These are phyloP conservation scores for Megaceryle alcyon DNA, from an alignment of 2,797 vertebrate genomes.

Conservation along the genomic window DNA sequence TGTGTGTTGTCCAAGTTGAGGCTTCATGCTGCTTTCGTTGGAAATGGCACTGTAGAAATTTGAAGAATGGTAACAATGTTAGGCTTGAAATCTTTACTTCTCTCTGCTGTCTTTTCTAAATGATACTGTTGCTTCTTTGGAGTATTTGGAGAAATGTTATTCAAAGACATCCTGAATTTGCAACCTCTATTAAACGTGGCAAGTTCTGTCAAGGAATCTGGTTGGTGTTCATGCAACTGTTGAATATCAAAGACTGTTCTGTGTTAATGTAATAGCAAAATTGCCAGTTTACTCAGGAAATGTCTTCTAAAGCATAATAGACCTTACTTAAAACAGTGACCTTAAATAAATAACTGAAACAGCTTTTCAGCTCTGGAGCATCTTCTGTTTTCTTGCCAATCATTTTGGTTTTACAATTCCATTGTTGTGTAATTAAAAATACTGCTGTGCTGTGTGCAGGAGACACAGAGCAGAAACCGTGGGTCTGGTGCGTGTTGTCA, in stretches of 20 bases:
- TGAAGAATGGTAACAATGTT: neutral
- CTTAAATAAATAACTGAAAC: conserved; percentile 10
- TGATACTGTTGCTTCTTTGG: neutral
- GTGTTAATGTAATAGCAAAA: neutral
- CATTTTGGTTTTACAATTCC: neutral
- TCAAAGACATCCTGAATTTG: neutral
- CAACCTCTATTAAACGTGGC: rapidly evolving
- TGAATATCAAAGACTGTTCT: neutral
- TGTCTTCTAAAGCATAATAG: conserved; percentile 34
- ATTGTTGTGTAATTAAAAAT: conserved; percentile 4
- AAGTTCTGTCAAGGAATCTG: neutral
- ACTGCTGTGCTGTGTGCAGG: neutral
- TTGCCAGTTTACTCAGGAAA: neutral
- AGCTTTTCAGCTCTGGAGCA: conserved; percentile 5
- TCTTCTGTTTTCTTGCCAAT: conserved; percentile 32
- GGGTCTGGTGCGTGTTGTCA: neutral
- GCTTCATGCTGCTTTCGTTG: neutral
- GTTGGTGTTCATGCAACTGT: neutral
- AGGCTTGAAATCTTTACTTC: neutral
- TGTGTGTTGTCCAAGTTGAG: neutral
- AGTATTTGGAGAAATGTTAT: neutral
- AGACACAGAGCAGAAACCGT: neutral
- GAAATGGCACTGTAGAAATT: neutral
- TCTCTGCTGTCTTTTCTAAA: neutral
- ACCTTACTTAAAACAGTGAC: conserved; percentile 18